These are phyloP conservation scores for Echiichthys vipera DNA, from an alignment of 2,797 vertebrate genomes.

Conservation along the genomic window DNA sequence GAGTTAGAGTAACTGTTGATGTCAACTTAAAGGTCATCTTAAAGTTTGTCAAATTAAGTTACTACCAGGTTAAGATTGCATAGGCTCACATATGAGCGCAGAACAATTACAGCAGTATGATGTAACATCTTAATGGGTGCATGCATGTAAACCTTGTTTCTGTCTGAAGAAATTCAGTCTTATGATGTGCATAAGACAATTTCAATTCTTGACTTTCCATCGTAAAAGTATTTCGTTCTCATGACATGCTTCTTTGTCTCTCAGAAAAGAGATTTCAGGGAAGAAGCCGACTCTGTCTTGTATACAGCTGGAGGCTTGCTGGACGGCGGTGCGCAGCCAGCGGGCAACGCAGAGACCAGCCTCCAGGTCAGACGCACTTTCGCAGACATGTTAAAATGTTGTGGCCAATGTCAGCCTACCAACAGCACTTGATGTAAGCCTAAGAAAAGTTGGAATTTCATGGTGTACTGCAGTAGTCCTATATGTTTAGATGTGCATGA, in stretches of 20 bases:
- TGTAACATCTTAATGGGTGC: background rate
- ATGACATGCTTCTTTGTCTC: constrained; percentile 1
- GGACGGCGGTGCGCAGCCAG: constrained; percentile 50
- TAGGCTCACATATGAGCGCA: background rate
- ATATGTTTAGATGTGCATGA: background rate
- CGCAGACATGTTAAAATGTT: background rate
- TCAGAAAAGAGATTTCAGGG: constrained; percentile 85
- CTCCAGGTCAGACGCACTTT: constrained; percentile 80
- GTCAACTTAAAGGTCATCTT: background rate
- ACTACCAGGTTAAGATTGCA: background rate
- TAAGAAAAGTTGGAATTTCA: background rate
- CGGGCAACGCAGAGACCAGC: constrained; percentile 53
- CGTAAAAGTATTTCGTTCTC: constrained; percentile 7
- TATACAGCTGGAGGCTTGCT: constrained; percentile 63
- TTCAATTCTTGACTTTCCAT: background rate
- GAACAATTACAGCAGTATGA: background rate
- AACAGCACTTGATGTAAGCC: background rate
- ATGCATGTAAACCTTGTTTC: background rate
- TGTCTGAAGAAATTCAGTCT: background rate
- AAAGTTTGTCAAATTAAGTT: background rate
- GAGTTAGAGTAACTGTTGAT: background rate
- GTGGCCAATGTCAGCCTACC: background rate
- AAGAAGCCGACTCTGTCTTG: constrained; percentile 70
- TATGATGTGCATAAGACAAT: background rate
- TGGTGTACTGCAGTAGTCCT: background rate